phyloP scores from a whole-genome alignment of 2,888 invertebrate species.

The Dryobotodes eremita region DNA sequence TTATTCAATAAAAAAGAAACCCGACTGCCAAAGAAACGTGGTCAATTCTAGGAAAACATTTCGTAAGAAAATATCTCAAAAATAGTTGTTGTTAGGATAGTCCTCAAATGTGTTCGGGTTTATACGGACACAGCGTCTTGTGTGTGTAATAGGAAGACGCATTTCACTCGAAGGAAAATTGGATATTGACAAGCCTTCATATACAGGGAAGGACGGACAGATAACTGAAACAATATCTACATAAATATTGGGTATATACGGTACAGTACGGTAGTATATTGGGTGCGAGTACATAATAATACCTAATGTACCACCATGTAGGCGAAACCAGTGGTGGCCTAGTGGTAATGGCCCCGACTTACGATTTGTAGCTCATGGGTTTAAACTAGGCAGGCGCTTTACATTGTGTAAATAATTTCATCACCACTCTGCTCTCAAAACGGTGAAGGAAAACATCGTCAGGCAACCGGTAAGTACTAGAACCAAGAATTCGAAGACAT shows the following conservation, averaged over 20 bases:
- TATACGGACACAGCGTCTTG: background rate
- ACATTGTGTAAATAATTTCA: too few species aligned
- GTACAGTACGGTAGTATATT: background rate
- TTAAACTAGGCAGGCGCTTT: too few species aligned
- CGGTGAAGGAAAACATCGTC: too few species aligned
- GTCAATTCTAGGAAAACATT: slow-evolving; percentile 7
- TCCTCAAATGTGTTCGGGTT: background rate
- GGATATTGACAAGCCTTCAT: slow-evolving; percentile 32
- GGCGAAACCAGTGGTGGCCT: too few species aligned
- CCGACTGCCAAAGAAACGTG: background rate
- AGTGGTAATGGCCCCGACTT: too few species aligned
- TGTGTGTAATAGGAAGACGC: slow-evolving; percentile 5
- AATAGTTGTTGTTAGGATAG: background rate
- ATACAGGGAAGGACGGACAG: background rate
- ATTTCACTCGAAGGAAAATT: slow-evolving; percentile 19
- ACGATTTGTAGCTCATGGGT: too few species aligned
- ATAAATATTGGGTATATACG: background rate
- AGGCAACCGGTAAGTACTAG: too few species aligned
- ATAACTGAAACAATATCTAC: slow-evolving; percentile 33
- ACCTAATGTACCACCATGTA: background rate
- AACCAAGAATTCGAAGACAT: too few species aligned
- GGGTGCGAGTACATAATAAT: slow-evolving; percentile 14
- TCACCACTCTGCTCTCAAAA: too few species aligned
- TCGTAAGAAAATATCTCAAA: slow-evolving; percentile 1
- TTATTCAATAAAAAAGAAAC: background rate